Evolutionary conservation across 2,113 vertebrate genomes (phyloP).

Genomic region (Scopus umbretta): DNA sequence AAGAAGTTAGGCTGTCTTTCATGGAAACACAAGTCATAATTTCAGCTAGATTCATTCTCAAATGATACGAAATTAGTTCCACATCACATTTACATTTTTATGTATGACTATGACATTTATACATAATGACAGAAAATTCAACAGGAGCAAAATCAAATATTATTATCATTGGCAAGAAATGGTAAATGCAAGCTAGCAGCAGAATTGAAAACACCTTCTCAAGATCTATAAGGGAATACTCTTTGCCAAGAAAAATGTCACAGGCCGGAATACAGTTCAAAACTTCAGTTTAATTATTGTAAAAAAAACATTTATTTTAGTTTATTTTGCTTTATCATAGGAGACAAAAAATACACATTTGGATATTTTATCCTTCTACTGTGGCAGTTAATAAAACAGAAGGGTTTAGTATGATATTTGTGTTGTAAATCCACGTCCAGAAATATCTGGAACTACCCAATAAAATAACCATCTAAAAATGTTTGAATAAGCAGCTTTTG

Average conservation of each 20-base stretch:
- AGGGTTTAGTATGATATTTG: constrained; percentile 30
- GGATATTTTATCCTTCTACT: constrained; percentile 46
- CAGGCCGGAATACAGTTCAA: constrained; percentile 18
- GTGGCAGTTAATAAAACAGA: constrained; percentile 45
- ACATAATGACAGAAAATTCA: constrained; percentile 40
- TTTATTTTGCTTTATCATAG: constrained; percentile 27
- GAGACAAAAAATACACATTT: constrained; percentile 34
- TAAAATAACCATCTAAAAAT: constrained; percentile 39
- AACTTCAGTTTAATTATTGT: constrained; percentile 52
- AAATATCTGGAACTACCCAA: constrained; percentile 36
- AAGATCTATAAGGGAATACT: constrained; percentile 36
- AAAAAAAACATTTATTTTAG: constrained; percentile 63
- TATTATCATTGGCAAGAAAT: constrained; percentile 66
- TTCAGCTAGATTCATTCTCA: constrained; percentile 4
- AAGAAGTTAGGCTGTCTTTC: background rate
- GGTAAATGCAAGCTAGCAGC: constrained; percentile 56
- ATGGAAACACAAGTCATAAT: background rate
- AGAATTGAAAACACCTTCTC: constrained; percentile 70
- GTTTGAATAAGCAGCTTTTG: constrained; percentile 31
- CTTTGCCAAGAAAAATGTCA: constrained; percentile 81
- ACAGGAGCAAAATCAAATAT: constrained; percentile 8
- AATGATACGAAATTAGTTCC: constrained; percentile 15
- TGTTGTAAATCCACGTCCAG: constrained; percentile 10
- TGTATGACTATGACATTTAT: constrained; percentile 5
- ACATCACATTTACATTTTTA: constrained; percentile 23